phyloP scores from a whole-genome alignment of 1,140 invertebrate species.

The Notospermus geniculatus region DNA sequence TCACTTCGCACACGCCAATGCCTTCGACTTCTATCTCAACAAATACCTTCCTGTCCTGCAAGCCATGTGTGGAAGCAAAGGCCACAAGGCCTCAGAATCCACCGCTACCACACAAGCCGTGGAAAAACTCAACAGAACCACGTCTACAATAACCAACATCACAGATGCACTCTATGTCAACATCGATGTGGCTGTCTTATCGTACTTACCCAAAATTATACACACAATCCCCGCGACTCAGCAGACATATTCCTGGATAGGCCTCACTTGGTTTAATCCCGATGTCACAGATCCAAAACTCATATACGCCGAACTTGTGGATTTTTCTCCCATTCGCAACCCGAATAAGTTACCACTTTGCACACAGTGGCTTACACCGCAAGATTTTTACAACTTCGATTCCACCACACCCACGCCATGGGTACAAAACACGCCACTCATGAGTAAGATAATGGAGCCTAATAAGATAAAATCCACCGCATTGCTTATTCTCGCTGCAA shows the following conservation, averaged over 20 bases:
- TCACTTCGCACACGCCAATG: slow-evolving; percentile 7
- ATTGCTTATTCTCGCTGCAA: neutral
- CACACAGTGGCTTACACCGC: slow-evolving; percentile 6
- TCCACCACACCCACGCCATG: neutral
- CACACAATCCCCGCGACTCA: neutral
- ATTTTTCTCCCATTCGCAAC: slow-evolving; percentile 2
- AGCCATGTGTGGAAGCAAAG: slow-evolving; percentile 8
- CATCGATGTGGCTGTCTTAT: neutral
- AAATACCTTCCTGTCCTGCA: slow-evolving; percentile 7
- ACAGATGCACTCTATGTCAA: slow-evolving; percentile 2
- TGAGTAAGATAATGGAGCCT: slow-evolving; percentile 1
- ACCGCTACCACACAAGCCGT: neutral
- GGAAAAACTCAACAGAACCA: slow-evolving; percentile 1
- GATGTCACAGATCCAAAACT: neutral
- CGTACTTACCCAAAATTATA: slow-evolving; percentile 4
- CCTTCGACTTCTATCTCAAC: slow-evolving; percentile 2
- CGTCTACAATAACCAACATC: slow-evolving; percentile 1
- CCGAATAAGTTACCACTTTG: slow-evolving; percentile 5
- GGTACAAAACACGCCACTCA: slow-evolving; percentile 7
- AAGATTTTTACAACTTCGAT: slow-evolving; percentile 7
- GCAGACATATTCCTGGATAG: slow-evolving; percentile 4
- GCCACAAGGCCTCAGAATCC: slow-evolving; percentile 1
- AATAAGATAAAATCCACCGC: slow-evolving; percentile 7
- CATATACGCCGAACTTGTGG: slow-evolving; percentile 1
- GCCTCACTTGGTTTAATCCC: slow-evolving; percentile 8